Evolutionary conservation across 2,888 invertebrate genomes (phyloP).

Genomic region (Gonocerus acuteangulatus): DNA sequence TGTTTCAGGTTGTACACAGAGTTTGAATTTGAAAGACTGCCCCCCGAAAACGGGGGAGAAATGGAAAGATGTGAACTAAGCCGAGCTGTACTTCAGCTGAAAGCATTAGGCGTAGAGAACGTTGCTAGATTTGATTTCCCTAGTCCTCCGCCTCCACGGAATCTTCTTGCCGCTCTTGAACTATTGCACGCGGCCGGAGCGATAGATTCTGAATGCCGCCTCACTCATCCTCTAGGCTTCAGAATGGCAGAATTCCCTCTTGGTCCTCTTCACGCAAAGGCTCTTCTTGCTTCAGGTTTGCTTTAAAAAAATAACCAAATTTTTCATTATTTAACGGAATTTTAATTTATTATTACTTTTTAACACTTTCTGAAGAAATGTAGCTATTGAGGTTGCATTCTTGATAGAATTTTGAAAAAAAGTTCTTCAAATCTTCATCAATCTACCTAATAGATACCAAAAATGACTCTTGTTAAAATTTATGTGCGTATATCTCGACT

Average conservation of each 20-base stretch:
- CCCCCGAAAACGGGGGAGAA: constrained; percentile 74
- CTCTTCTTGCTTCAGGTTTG: constrained; percentile 67
- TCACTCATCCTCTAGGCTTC: constrained; percentile 71
- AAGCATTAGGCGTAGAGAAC: constrained; percentile 90
- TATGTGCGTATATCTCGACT: neutral
- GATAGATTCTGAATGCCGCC: constrained; percentile 64
- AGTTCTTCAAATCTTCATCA: no score
- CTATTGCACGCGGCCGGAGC: constrained; percentile 77
- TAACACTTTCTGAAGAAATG: no score
- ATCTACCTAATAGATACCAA: no score
- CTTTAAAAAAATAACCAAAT: constrained; percentile 7
- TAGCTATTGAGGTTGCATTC: neutral
- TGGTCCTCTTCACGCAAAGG: constrained; percentile 76
- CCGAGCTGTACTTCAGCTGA: constrained; percentile 75
- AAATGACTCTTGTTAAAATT: no score
- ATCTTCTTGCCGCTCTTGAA: constrained; percentile 66
- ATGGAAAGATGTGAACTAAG: constrained; percentile 85
- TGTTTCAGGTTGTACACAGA: constrained; percentile 65
- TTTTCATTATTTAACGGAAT: neutral
- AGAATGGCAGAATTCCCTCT: constrained; percentile 89
- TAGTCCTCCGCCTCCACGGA: constrained; percentile 74
- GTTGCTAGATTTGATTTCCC: constrained; percentile 86
- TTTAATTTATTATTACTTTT: neutral
- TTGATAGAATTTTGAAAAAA: neutral
- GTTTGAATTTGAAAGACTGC: constrained; percentile 61